phyloP scores from a whole-genome alignment of 2,113 vertebrate species.

The Sinocyclocheilus anophthalmus region DNA sequence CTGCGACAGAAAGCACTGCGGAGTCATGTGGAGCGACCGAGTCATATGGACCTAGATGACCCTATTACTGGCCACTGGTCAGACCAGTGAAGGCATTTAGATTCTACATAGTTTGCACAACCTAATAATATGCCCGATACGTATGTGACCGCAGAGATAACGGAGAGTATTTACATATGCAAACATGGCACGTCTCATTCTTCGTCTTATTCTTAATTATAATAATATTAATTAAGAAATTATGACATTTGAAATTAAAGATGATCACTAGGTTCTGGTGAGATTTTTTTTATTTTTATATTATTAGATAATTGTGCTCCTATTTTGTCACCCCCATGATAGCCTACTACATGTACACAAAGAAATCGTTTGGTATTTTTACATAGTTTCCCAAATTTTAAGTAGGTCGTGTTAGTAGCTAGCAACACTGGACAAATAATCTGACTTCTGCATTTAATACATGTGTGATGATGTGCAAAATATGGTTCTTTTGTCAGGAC shows the following conservation, averaged over 20 bases:
- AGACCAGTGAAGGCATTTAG: not conserved
- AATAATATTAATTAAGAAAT: not conserved
- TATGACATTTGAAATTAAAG: not conserved
- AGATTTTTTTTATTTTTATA: not conserved
- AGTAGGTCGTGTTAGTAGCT: not conserved
- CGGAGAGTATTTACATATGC: not conserved
- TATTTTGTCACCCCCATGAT: not conserved
- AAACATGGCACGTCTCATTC: not conserved
- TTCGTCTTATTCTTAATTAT: not conserved
- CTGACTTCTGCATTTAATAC: too few species aligned
- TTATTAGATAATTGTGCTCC: not conserved
- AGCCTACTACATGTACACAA: not conserved
- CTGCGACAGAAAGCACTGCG: constrained; percentile 38
- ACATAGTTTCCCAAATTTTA: not conserved
- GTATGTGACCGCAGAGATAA: not conserved
- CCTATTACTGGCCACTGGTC: not conserved
- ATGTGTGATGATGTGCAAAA: not conserved
- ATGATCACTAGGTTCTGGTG: not conserved
- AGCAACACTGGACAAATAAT: too few species aligned
- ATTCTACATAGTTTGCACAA: not conserved
- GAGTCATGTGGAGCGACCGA: constrained; percentile 1
- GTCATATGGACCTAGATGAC: not conserved
- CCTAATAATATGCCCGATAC: not conserved
- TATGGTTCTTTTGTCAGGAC: not conserved
- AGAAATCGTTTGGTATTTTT: too few species aligned